Evolutionary conservation across 1,140 invertebrate genomes (phyloP).

Genomic region (Orchestia grillus): DNA sequence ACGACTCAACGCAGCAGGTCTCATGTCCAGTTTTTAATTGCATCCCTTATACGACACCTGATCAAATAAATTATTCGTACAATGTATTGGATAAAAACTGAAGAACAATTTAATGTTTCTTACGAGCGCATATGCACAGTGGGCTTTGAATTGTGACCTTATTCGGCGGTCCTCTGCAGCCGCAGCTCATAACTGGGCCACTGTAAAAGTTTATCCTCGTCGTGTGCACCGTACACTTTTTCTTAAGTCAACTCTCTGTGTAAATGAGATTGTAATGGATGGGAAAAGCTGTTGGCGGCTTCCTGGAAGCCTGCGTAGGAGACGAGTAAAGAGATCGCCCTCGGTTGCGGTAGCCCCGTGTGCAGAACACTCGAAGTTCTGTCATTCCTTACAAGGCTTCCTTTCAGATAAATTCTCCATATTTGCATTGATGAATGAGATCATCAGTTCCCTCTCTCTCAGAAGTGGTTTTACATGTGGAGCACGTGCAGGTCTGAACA

Average conservation of each 20-base stretch:
- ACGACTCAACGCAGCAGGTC: neutral
- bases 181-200: neutral
- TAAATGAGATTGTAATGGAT: neutral
- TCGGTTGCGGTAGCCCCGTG: too few relatives aligned
- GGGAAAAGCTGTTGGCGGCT: neutral
- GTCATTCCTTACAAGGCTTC: neutral
- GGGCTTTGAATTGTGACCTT: neutral
- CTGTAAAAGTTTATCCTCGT: neutral
- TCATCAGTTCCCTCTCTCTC: neutral
- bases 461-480: neutral
- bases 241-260: neutral
- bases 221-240: neutral
- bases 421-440: neutral
- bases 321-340: neutral
- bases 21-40: neutral
- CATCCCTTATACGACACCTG: neutral
- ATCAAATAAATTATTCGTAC: neutral
- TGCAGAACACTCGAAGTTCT: neutral
- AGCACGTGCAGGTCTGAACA: neutral
- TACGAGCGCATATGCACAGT: neutral
- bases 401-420: neutral
- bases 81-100: neutral
- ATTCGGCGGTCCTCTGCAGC: neutral
- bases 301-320: neutral
- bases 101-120: neutral